Evolutionary conservation across 2,797 vertebrate species (phyloP).

Genomic region (Leptatherina wallacei): DNA sequence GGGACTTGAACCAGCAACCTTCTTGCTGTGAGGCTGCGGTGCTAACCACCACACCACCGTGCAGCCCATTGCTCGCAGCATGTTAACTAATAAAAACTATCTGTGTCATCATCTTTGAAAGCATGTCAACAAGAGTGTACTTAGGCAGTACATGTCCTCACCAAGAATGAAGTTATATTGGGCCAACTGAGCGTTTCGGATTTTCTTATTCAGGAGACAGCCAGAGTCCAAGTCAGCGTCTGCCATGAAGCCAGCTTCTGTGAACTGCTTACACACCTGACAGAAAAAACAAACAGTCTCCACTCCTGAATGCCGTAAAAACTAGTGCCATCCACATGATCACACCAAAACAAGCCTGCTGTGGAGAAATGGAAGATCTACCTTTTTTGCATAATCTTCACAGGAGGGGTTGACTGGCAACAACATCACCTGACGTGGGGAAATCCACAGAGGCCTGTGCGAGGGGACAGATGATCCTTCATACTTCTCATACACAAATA

Average conservation of each 20-base stretch:
- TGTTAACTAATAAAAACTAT: neutral
- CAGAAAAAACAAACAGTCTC: neutral
- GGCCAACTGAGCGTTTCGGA: slow-evolving; percentile 93
- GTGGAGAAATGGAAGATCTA: slow-evolving; percentile 46
- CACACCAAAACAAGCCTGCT: neutral
- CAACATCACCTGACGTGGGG: slow-evolving; percentile 93
- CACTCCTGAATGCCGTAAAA: neutral
- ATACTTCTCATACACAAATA: neutral
- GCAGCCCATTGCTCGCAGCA: too few relatives aligned
- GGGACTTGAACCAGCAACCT: too few relatives aligned
- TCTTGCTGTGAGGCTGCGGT: too few relatives aligned
- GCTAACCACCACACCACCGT: too few relatives aligned
- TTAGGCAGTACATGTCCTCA: slow-evolving; percentile 68
- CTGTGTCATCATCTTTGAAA: neutral
- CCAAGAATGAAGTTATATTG: slow-evolving; percentile 97
- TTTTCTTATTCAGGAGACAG: slow-evolving; percentile 95
- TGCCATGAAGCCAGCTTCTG: slow-evolving; percentile 92
- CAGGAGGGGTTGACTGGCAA: slow-evolving; percentile 90
- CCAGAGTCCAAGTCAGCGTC: slow-evolving; percentile 92
- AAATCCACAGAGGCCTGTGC: slow-evolving; percentile 94
- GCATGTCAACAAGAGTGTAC: neutral
- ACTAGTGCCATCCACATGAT: neutral
- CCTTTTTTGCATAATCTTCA: slow-evolving; percentile 90
- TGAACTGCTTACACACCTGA: slow-evolving; percentile 89
- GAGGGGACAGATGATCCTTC: slow-evolving; percentile 29